phyloP scores from a whole-genome alignment of 2,113 vertebrate genomes.

The Crocuta crocuta region DNA sequence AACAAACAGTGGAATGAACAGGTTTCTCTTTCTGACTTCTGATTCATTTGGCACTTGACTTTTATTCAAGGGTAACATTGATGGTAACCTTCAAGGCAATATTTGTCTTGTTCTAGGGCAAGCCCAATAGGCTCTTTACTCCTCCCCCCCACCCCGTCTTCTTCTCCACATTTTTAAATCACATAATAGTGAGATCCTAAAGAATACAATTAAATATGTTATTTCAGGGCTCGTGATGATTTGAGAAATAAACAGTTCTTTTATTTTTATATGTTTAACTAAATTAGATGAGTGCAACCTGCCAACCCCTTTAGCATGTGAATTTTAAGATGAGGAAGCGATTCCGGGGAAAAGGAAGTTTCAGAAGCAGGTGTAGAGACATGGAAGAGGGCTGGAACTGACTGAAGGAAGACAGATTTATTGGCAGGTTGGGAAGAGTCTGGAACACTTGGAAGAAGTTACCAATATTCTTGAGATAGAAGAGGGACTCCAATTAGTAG shows the following conservation, averaged over 20 bases:
- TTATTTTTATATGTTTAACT: slow-evolving; percentile 75
- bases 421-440: slow-evolving; percentile 71
- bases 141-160: not conserved
- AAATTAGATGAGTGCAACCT: slow-evolving; percentile 64
- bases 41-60: not conserved
- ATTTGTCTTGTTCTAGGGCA: not conserved
- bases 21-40: not conserved
- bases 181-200: not conserved
- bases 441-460: slow-evolving; percentile 71
- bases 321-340: slow-evolving; percentile 71
- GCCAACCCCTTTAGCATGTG: slow-evolving; percentile 61
- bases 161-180: slow-evolving; percentile 31
- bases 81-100: not conserved
- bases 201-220: slow-evolving; percentile 55
- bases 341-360: slow-evolving; percentile 46
- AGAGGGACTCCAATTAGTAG: slow-evolving; percentile 65
- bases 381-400: slow-evolving; percentile 59
- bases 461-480: slow-evolving; percentile 57
- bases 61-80: not conserved
- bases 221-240: slow-evolving; percentile 61
- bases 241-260: slow-evolving; percentile 70
- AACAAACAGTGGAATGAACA: not conserved
- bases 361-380: slow-evolving; percentile 63
- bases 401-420: slow-evolving; percentile 72
- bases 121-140: not conserved